Evolutionary conservation across 2,888 invertebrate genomes (phyloP), one percentile per base, ranked within the genome.

Genomic region (Erynnis tages): DNA sequence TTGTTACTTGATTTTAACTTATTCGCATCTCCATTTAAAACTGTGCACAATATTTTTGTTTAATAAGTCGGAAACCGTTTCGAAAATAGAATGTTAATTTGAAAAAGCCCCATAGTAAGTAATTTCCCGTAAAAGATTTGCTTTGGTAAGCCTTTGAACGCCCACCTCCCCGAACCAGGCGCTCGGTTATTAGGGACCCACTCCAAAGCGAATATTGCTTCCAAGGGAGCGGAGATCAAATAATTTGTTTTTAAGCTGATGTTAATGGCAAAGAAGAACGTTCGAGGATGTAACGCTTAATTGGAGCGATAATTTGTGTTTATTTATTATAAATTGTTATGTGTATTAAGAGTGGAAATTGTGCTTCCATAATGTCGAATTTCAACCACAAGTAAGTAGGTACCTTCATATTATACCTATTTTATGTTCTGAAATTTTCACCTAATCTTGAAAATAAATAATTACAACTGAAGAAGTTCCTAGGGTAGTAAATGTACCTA

Each of bases 101-200:
- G 30, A 47, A 41, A 45, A 46, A 53, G 37, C 46, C 46, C 23
- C 14, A 40, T 32, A 17, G 16, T 17, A 25, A 60, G 56, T 59
- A 60, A 64, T 67, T 68, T 63, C 50, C 54, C 48, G 47, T 50
- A 58, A 63, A 55, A 29, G 35, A 53, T 54, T 59, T 56, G 48
- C 54, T 53, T 50, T 48, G 54, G 43, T 46, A 59, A 66, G 57
- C 57, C 61, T 70, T 66, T 65, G 58, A 68, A 58, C 56, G 49
- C 63, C 60, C 60, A 60, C 59, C 60, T 60, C 66, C 63, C 49
- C 56, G 8, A 35, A 49, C 10, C 19, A 19, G 40, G 32, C 40
- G 40, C 25, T 13, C 29, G 11, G 17, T 17, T 49, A 34, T 29
- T 50, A 35, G 43, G 48, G 40, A 25, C 35, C 38, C 25, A 35